Percentiles rank a stretch among this genome's conserved stretches.
Evolutionary conservation across 2,797 vertebrate genomes (phyloP).

Genomic region (Hybognathus amarus): DNA sequence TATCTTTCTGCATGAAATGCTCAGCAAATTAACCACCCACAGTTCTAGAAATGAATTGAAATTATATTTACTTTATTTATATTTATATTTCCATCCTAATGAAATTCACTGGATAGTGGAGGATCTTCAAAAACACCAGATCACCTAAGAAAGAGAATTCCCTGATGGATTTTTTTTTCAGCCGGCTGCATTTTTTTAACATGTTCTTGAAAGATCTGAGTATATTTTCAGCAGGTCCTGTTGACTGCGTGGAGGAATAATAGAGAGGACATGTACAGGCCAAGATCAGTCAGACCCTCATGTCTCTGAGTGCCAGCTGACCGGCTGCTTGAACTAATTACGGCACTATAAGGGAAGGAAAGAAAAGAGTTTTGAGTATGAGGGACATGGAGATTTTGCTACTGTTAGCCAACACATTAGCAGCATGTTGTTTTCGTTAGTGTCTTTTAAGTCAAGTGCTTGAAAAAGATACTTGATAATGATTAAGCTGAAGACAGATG

Average conservation of each 20-base stretch:
- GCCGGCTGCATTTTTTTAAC: slow-evolving; percentile 34
- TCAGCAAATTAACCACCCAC: not conserved
- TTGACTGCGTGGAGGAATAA: slow-evolving; percentile 54
- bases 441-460: not conserved
- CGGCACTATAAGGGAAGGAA: slow-evolving; percentile 39
- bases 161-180: slow-evolving; percentile 37
- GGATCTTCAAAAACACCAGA: not conserved
- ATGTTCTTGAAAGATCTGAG: slow-evolving; percentile 57
- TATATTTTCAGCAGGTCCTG: slow-evolving; percentile 55
- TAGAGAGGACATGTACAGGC: slow-evolving; percentile 55
- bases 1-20: not conserved
- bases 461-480: slow-evolving; percentile 35
- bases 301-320: slow-evolving; percentile 57
- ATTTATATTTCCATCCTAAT: not conserved
- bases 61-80: not conserved
- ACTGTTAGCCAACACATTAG: slow-evolving; percentile 18
- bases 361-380: slow-evolving; percentile 25
- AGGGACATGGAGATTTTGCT: slow-evolving; percentile 33
- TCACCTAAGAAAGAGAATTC: slow-evolving; percentile 50
- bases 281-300: slow-evolving; percentile 62
- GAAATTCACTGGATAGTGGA: not conserved
- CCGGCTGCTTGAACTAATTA: slow-evolving; percentile 56
- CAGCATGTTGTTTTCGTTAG: not conserved
- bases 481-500: not conserved
- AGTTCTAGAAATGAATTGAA: not conserved